phyloP scores from a whole-genome alignment of 2,113 vertebrate species.

The Chauna torquata region DNA sequence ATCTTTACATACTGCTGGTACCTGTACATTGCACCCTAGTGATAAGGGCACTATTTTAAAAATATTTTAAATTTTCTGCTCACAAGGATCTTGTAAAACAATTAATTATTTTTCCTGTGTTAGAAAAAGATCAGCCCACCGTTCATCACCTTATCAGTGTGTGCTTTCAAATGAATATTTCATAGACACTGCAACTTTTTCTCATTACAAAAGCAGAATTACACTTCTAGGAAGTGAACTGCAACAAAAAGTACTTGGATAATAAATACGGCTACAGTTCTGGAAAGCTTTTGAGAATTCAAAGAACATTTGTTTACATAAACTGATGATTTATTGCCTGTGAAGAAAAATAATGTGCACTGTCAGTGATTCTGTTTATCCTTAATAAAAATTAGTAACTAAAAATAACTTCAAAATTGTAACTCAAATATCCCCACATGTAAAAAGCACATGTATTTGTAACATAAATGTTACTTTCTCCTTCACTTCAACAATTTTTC shows the following conservation, averaged over 20 bases:
- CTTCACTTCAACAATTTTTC: background rate
- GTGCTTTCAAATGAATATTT: conserved; percentile 18
- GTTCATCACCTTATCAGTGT: background rate
- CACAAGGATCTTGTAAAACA: conserved; percentile 55
- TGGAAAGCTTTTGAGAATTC: conserved; percentile 47
- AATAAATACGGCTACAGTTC: conserved; percentile 30
- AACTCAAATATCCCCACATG: background rate
- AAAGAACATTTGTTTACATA: conserved; percentile 39
- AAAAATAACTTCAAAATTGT: background rate
- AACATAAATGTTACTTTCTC: background rate
- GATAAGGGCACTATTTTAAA: background rate
- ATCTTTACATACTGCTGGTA: background rate
- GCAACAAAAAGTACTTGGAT: conserved; percentile 13
- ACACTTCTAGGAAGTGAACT: background rate
- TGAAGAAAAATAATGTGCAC: conserved; percentile 46
- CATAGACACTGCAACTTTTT: conserved; percentile 6
- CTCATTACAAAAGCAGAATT: conserved; percentile 51
- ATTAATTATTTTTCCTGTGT: conserved; percentile 52
- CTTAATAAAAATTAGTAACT: conserved; percentile 44
- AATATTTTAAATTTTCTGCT: conserved; percentile 41
- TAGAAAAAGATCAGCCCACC: background rate
- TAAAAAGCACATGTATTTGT: background rate
- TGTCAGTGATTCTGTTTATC: conserved; percentile 50
- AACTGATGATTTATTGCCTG: conserved; percentile 55
- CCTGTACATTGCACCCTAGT: background rate